Evolutionary conservation across 2,888 invertebrate species (phyloP), one percentile per base, ranked within the genome.

Genomic region (Torymus tubicola): DNA sequence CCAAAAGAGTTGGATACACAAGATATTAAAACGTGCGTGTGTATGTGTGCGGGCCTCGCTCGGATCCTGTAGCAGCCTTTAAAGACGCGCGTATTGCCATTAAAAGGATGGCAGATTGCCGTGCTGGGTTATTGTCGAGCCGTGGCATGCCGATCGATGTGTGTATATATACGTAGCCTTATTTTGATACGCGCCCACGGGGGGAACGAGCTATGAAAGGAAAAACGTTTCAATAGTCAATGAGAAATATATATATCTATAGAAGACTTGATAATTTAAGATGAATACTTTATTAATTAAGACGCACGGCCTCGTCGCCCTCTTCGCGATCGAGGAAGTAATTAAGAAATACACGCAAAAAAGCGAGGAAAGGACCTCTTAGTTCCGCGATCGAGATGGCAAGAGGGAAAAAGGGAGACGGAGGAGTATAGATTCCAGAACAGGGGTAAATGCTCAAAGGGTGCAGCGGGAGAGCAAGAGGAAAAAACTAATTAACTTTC

Each of bases 401-500:
- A 53, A 52, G 77, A 16, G 42, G 71, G n/a, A 55, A 42, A 16
- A 50, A 42, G 18, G 14, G 73, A 50, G 57, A 57, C 24, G 31
- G 55, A 65, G 55, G 55, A 11, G 67, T 80, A 82, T 82, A 75
- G 80, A 82, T 80, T 82, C 80, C 63, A 53, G 74, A 61, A 42
- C 60, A 72, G 67, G 69, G 78, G 70, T 60, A 84, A 85, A 86
- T 84, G 85, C 85, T 88, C 87, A 87, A 88, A 87, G 88, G 87
- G 86, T 85, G 83, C 78, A 50, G 70, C 21, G 58, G 81, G 83
- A 77, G 80, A 69, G 52, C 55, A 84, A 82, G 85, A 87, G 86
- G 87, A 88, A 88, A 89, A 89, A 89, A 88, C 86, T 88, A 89
- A 89, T 89, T 89, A 89, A 89, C 89, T 89, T 89, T 88, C 86